phyloP scores from a whole-genome alignment of 1,140 invertebrate genomes.

The Achatina immaculata region DNA sequence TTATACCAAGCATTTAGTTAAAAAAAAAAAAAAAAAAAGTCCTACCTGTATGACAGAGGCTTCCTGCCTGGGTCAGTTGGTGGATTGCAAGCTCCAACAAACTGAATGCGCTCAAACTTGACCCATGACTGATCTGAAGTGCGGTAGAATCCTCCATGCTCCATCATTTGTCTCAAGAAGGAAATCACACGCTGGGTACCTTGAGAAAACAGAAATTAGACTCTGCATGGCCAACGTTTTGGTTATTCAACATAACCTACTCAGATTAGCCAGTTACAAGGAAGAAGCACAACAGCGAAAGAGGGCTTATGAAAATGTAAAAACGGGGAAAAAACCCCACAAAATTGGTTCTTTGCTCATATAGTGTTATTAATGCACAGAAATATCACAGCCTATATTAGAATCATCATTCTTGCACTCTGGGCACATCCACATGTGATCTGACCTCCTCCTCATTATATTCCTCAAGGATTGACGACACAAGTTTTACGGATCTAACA shows the following conservation, averaged over 20 bases:
- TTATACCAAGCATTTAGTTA: too few species aligned
- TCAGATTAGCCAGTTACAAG: background rate
- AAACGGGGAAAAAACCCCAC: too few species aligned
- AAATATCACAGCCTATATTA: too few species aligned
- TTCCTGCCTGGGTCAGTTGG: slow-evolving; percentile 99
- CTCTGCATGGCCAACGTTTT: background rate
- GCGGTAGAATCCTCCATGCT: slow-evolving; percentile 88
- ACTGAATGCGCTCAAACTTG: slow-evolving; percentile 96
- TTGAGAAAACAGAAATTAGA: slow-evolving; percentile 42
- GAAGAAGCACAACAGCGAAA: background rate
- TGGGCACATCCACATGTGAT: too few species aligned
- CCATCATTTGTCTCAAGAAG: slow-evolving; percentile 96
- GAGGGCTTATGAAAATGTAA: background rate
- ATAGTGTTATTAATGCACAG: too few species aligned
- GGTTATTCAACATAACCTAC: background rate
- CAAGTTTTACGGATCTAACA: too few species aligned
- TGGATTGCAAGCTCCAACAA: slow-evolving; percentile 99
- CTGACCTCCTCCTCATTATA: too few species aligned
- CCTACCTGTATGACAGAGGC: slow-evolving; percentile 89
- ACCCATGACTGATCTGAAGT: slow-evolving; percentile 97
- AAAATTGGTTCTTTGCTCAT: too few species aligned
- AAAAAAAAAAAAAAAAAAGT: background rate
- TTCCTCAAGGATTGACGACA: too few species aligned
- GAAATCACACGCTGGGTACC: slow-evolving; percentile 97
- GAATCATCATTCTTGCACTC: too few species aligned